Evolutionary conservation across 2,113 vertebrate genomes (phyloP).

Genomic region (Pelecanoides urinatrix): DNA sequence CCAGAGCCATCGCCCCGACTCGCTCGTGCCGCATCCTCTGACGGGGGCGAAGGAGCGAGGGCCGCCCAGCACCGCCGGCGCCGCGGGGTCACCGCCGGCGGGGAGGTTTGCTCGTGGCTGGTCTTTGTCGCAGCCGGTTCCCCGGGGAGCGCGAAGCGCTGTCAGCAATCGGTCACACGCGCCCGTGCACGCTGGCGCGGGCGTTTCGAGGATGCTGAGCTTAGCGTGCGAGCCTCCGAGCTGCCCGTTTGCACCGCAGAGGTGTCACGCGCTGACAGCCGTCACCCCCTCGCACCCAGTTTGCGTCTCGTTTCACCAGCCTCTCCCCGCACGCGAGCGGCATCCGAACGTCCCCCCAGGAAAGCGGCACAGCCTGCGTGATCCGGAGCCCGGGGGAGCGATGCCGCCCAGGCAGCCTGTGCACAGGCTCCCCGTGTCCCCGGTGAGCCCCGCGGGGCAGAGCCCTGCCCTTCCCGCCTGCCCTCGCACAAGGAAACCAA

Average conservation of each 20-base stretch:
- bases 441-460: not conserved
- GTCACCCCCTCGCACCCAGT: not conserved
- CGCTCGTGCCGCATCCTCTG: not conserved
- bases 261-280: too few species aligned
- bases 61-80: not conserved
- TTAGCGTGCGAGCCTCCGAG: too few species aligned
- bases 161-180: too few species aligned
- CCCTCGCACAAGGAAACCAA: too few species aligned
- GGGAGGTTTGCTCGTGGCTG: too few species aligned
- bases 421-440: not conserved
- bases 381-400: not conserved
- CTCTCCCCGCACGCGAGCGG: not conserved
- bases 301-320: not conserved
- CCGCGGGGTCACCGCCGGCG: not conserved
- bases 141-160: not conserved
- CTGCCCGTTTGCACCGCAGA: not conserved
- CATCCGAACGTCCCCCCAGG: rapidly evolving
- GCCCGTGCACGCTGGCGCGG: rapidly evolving
- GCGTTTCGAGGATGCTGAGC: not conserved
- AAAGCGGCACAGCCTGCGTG: not conserved
- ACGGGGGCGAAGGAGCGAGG: not conserved
- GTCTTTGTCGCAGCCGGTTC: not conserved
- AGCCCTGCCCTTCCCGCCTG: not conserved
- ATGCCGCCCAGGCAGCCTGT: not conserved
- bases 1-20: rapidly evolving